Evolutionary conservation across 1,140 invertebrate genomes (phyloP).

Genomic region (Phenacoccus solenopsis): DNA sequence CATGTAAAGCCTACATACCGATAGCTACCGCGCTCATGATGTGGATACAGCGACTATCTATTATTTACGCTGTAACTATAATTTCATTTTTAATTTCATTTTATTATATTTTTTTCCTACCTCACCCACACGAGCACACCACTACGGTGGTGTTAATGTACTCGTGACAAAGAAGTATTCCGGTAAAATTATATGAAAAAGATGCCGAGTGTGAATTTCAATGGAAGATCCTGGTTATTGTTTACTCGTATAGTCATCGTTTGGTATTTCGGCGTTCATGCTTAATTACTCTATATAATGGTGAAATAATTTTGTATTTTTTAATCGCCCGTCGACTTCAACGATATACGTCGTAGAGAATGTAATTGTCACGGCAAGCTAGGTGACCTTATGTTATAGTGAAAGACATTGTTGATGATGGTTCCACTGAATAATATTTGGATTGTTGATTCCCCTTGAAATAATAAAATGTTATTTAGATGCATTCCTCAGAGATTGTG

Average conservation of each 20-base stretch:
- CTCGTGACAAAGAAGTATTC: slow-evolving; percentile 1
- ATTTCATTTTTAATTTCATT: slow-evolving; percentile 4
- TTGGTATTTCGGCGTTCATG: neutral
- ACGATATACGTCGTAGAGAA: no score
- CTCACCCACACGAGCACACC: neutral
- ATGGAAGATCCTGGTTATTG: neutral
- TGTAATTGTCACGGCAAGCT: no score
- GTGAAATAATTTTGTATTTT: slow-evolving; percentile 3
- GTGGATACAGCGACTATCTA: slow-evolving; percentile 1
- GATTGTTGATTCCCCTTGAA: no score
- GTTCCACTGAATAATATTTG: no score
- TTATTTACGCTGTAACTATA: slow-evolving; percentile 3
- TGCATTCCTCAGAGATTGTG: no score
- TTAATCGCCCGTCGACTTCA: no score
- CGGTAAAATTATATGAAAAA: neutral
- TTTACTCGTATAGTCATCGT: no score
- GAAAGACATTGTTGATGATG: no score
- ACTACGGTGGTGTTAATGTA: neutral
- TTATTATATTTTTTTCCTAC: neutral
- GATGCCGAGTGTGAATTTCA: no score
- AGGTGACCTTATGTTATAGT: no score
- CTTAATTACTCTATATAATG: neutral
- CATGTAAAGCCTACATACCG: neutral
- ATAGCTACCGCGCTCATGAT: neutral
- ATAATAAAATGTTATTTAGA: no score